Conservation (phyloP, 2,113 vertebrate genomes). For the Dasyornis broadbenti region DNA sequence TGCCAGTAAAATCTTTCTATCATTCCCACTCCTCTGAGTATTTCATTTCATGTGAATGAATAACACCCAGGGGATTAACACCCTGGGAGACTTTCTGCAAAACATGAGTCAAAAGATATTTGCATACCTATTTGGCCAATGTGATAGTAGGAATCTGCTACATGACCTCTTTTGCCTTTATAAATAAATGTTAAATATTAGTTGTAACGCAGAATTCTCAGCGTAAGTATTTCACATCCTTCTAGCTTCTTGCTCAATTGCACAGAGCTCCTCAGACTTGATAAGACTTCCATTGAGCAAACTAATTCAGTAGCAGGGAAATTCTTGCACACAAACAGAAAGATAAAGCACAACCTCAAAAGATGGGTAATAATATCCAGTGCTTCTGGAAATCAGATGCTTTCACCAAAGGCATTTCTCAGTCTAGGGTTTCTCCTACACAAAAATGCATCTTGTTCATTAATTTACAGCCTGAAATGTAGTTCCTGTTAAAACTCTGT, state of each 20-base stretch:
- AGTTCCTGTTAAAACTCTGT: not conserved
- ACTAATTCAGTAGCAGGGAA: not conserved
- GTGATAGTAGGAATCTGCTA: not conserved
- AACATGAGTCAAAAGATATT: not conserved
- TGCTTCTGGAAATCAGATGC: not conserved
- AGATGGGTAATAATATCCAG: not conserved
- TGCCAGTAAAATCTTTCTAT: slow-evolving; percentile 14
- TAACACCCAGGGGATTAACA: not conserved
- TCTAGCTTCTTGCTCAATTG: not conserved
- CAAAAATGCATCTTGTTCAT: not conserved
- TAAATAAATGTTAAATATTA: not conserved
- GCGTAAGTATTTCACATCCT: not conserved
- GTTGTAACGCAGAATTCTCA: not conserved
- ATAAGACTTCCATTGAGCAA: not conserved
- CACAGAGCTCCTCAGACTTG: not conserved
- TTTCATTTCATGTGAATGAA: slow-evolving; percentile 25
- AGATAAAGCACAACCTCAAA: not conserved
- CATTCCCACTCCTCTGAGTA: not conserved
- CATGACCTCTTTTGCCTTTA: not conserved
- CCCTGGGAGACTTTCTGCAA: not conserved
- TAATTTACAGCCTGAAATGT: not conserved
- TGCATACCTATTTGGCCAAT: not conserved
- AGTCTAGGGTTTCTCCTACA: not conserved
- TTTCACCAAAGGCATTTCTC: not conserved
- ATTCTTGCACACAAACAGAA: not conserved